phyloP scores from a whole-genome alignment of 2,113 vertebrate species.

The Rhea americana region DNA sequence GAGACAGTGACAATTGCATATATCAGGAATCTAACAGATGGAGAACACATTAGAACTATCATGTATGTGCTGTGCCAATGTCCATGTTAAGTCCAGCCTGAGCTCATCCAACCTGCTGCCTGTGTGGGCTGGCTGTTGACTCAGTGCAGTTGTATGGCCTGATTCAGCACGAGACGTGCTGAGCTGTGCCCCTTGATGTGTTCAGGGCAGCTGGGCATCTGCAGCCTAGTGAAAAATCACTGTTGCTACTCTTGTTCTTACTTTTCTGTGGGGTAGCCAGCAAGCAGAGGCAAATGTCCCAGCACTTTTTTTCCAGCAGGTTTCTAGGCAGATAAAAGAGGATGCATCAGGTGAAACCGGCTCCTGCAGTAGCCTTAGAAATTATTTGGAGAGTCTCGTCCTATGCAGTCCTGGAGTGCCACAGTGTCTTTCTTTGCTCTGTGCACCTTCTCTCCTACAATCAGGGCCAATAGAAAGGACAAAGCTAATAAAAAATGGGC shows the following conservation, averaged over 20 bases:
- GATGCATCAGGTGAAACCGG: background rate
- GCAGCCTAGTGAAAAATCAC: background rate
- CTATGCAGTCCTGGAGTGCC: background rate
- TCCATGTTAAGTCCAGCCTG: background rate
- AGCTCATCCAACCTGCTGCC: background rate
- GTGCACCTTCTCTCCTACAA: background rate
- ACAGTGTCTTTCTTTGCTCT: background rate
- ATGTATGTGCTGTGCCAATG: background rate
- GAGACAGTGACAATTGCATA: background rate
- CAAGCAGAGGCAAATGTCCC: background rate
- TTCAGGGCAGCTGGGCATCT: background rate
- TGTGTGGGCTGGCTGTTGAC: background rate
- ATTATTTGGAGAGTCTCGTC: background rate
- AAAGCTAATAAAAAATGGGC: background rate
- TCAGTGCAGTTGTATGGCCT: background rate
- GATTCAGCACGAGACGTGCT: background rate
- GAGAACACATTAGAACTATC: background rate
- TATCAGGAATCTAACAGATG: background rate
- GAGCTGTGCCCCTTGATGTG: background rate
- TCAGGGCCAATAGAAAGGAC: background rate
- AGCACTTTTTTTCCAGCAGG: background rate
- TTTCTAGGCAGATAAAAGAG: background rate
- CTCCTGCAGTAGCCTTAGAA: background rate
- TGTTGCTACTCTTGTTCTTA: background rate
- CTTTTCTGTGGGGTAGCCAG: background rate